Conservation (phyloP, 2,113 vertebrate species). For the Corynorhinus townsendii region DNA sequence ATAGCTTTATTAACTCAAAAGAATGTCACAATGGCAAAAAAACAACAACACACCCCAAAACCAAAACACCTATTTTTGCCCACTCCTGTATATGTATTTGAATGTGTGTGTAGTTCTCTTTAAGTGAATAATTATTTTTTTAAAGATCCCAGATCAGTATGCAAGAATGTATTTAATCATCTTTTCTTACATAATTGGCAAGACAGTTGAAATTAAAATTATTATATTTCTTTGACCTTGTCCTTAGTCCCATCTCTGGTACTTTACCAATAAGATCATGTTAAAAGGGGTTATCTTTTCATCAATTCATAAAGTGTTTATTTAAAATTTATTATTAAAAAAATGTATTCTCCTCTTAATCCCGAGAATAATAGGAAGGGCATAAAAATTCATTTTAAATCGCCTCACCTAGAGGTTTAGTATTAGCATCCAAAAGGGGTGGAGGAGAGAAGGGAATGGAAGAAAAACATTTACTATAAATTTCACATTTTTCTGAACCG, state of each 20-base stretch:
- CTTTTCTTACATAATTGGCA: background rate
- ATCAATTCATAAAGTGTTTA: background rate
- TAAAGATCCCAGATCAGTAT: background rate
- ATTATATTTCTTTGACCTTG: background rate
- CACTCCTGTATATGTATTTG: background rate
- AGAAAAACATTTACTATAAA: background rate
- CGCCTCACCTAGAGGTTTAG: background rate
- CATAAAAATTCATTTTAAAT: background rate
- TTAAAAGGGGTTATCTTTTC: background rate
- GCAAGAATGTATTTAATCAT: background rate
- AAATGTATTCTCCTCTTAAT: background rate
- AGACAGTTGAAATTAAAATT: background rate
- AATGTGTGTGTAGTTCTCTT: background rate
- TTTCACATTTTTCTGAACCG: slow-evolving; percentile 3
- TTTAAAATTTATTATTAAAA: too few relatives aligned
- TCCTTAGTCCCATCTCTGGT: background rate
- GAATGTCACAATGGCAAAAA: background rate
- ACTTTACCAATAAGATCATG: background rate
- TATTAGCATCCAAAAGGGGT: background rate
- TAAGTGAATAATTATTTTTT: slow-evolving; percentile 24
- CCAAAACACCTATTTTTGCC: background rate
- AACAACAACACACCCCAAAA: too few relatives aligned
- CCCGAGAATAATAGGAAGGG: background rate
- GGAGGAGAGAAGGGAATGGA: background rate
- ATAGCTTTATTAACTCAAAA: background rate